Evolutionary conservation across 2,888 invertebrate species (phyloP).

Genomic region (Coenonympha arcania): DNA sequence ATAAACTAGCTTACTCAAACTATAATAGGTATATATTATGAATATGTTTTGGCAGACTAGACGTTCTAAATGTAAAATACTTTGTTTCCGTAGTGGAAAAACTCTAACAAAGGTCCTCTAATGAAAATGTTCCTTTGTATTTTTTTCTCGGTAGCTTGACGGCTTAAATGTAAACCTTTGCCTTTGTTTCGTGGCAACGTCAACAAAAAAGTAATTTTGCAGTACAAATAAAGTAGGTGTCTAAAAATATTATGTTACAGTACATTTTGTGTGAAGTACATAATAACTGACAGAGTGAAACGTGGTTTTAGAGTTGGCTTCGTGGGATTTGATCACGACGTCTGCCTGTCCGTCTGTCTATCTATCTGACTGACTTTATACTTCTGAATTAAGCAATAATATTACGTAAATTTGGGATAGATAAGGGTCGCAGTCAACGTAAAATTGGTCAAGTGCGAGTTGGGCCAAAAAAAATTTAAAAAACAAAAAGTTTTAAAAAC

Average conservation of each 20-base stretch:
- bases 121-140: slow-evolving; percentile 1
- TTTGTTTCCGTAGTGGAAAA: background rate
- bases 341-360: too few relatives aligned
- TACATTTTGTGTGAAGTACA: too few relatives aligned
- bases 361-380: too few relatives aligned
- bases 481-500: too few relatives aligned
- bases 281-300: too few relatives aligned
- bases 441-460: too few relatives aligned
- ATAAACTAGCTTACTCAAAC: background rate
- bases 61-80: background rate
- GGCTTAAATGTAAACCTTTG: background rate
- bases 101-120: background rate
- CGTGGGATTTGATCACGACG: too few relatives aligned
- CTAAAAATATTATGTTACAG: background rate
- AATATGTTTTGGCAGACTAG: background rate
- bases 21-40: background rate
- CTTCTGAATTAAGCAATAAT: too few relatives aligned
- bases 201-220: background rate
- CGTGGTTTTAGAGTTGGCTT: too few relatives aligned
- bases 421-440: too few relatives aligned
- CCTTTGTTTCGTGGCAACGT: background rate
- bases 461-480: too few relatives aligned
- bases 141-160: background rate
- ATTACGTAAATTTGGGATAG: too few relatives aligned
- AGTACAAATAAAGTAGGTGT: background rate